phyloP scores from a whole-genome alignment of 2,888 invertebrate genomes.

The Hypena proboscidalis region DNA sequence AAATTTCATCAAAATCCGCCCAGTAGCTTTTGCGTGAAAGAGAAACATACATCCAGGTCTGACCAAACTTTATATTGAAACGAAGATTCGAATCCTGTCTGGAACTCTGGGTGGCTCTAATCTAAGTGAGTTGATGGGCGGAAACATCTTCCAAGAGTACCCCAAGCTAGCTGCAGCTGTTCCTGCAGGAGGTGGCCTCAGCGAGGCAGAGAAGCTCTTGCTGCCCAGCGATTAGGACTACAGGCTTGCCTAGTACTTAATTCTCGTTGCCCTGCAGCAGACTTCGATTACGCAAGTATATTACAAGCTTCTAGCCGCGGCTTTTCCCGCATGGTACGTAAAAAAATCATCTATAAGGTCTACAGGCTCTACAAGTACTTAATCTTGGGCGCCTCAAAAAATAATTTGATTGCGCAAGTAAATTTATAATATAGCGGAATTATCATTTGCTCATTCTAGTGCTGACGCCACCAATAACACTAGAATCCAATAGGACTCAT shows the following conservation, averaged over 20 bases:
- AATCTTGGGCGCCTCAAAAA: too few relatives aligned
- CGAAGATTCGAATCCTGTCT: too few relatives aligned
- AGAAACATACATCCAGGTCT: too few relatives aligned
- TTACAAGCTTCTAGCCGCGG: too few relatives aligned
- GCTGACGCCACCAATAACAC: background rate
- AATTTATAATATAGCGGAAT: too few relatives aligned
- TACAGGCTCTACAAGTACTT: conserved; percentile 89
- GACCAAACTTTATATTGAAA: too few relatives aligned
- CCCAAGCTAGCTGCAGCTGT: conserved; percentile 87
- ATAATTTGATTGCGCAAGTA: too few relatives aligned
- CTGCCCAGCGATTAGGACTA: conserved; percentile 89
- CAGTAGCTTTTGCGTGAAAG: too few relatives aligned
- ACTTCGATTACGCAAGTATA: conserved; percentile 59
- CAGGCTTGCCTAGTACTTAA: conserved; percentile 88
- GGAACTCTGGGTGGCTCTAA: conserved; percentile 86
- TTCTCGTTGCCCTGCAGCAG: conserved; percentile 88
- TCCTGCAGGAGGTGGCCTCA: conserved; percentile 78
- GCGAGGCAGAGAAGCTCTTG: conserved; percentile 83
- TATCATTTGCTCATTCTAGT: too few relatives aligned
- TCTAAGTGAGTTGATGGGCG: conserved; percentile 81
- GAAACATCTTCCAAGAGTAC: conserved; percentile 88
- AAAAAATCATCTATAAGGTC: conserved; percentile 88
- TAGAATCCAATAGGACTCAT: too few relatives aligned
- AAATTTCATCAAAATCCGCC: too few relatives aligned
- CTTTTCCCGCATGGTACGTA: too few relatives aligned